Percentiles rank a stretch among this genome's conserved stretches.
These are phyloP conservation scores for Drosophila nasuta DNA, from an alignment of 1,140 invertebrate genomes.

Conservation along the genomic window DNA sequence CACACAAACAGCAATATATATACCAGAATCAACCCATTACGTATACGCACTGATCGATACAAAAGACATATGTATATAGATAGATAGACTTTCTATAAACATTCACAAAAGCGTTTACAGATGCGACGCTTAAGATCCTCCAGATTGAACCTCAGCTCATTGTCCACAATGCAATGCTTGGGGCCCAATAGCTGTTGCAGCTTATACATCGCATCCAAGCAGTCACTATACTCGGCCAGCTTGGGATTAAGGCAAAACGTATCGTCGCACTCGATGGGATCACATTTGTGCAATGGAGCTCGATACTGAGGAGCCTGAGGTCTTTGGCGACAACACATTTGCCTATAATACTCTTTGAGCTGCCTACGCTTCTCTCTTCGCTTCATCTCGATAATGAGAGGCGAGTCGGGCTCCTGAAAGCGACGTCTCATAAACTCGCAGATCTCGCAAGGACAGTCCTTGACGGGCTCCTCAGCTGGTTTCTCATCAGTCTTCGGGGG, in stretches of 20 bases:
- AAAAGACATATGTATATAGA: not conserved
- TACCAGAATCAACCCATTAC: no score
- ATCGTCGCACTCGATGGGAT: constrained; percentile 26
- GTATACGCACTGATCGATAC: no score
- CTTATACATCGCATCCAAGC: constrained; percentile 47
- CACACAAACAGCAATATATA: no score
- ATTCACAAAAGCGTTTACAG: not conserved
- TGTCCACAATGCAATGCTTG: constrained; percentile 13
- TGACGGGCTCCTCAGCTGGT: not conserved
- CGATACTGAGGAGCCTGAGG: not conserved
- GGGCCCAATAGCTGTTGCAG: constrained; percentile 34
- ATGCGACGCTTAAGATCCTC: constrained; percentile 17
- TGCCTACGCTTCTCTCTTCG: constrained; percentile 24
- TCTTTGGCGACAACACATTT: constrained; percentile 44
- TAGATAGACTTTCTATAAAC: not conserved
- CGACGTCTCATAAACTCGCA: constrained; percentile 40
- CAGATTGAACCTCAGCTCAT: constrained; percentile 25
- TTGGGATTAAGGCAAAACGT: constrained; percentile 30
- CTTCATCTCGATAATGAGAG: constrained; percentile 55
- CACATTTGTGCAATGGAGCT: constrained; percentile 37
- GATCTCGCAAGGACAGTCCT: constrained; percentile 48
- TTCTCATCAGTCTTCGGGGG: not conserved
- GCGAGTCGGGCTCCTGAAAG: constrained; percentile 22
- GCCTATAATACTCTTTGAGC: constrained; percentile 37
- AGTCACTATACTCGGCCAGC: constrained; percentile 38